Evolutionary conservation across 2,797 vertebrate genomes (phyloP).

Genomic region (Eospalax fontanierii): DNA sequence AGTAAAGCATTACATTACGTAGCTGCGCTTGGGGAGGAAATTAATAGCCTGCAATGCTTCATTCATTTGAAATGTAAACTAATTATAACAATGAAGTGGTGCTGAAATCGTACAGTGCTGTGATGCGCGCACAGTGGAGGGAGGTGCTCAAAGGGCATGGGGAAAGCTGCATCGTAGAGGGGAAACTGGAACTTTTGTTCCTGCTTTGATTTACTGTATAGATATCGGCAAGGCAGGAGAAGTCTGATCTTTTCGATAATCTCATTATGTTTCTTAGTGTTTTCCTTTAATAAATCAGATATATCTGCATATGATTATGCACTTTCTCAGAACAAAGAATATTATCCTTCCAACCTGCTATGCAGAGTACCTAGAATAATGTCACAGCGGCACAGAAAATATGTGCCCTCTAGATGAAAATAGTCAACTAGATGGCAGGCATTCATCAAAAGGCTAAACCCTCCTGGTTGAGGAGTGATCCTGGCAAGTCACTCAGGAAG

Average conservation of each 20-base stretch:
- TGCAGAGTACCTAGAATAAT: background rate
- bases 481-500: background rate
- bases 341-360: background rate
- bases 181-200: background rate
- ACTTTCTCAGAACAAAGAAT: conserved; percentile 33
- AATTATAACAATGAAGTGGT: conserved; percentile 6
- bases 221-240: conserved; percentile 12
- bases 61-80: conserved; percentile 8
- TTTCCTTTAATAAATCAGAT: conserved; percentile 45
- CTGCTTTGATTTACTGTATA: background rate
- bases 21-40: background rate
- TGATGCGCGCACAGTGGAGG: background rate
- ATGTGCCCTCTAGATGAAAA: background rate
- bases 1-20: background rate
- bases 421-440: background rate
- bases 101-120: background rate
- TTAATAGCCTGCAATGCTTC: background rate
- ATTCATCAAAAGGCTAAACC: background rate
- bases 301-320: background rate
- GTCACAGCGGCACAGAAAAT: background rate
- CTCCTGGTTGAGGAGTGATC: background rate
- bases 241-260: background rate
- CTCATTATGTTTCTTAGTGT: background rate
- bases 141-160: background rate
- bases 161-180: no score